Percentiles rank a stretch among this genome's conserved stretches.
Evolutionary conservation across 2,888 invertebrate species (phyloP).

Genomic region (Agriopis aurantiaria): DNA sequence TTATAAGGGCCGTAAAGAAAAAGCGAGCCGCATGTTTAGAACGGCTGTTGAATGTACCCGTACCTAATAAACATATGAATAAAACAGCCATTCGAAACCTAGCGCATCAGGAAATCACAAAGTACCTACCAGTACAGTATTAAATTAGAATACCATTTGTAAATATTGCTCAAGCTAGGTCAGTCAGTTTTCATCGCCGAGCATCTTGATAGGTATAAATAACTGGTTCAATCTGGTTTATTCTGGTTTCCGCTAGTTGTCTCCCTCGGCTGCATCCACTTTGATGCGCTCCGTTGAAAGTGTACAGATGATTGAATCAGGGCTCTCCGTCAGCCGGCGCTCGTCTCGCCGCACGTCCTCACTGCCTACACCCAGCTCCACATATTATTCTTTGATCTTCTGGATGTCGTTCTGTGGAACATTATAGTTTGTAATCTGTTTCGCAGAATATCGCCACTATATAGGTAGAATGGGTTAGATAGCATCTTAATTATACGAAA

Average conservation of each 20-base stretch:
- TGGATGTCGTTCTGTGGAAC: no score
- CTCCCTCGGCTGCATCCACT: slow-evolving; percentile 45
- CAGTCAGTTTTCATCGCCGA: slow-evolving; percentile 51
- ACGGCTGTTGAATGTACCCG: slow-evolving; percentile 6
- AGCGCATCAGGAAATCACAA: slow-evolving; percentile 5
- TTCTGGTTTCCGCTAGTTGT: slow-evolving; percentile 4
- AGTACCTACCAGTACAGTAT: slow-evolving; percentile 1
- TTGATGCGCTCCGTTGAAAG: slow-evolving; percentile 62
- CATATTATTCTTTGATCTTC: no score
- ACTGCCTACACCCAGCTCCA: no score
- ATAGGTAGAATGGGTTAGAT: no score
- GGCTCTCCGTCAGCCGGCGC: slow-evolving; percentile 26
- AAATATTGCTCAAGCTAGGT: slow-evolving; percentile 21
- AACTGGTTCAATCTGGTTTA: slow-evolving; percentile 41
- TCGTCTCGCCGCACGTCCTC: background rate
- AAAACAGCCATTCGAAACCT: no score
- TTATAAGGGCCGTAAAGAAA: no score
- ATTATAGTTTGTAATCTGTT: no score
- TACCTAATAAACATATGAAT: background rate
- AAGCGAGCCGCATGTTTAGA: slow-evolving; percentile 4
- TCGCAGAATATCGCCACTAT: no score
- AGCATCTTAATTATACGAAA: no score
- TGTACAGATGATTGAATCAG: slow-evolving; percentile 66
- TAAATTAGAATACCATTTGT: slow-evolving; percentile 29
- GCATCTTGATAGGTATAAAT: slow-evolving; percentile 57